phyloP scores from a whole-genome alignment of 53 echinoderm and acorn worm species.

The Temnopleurus reevesii region DNA sequence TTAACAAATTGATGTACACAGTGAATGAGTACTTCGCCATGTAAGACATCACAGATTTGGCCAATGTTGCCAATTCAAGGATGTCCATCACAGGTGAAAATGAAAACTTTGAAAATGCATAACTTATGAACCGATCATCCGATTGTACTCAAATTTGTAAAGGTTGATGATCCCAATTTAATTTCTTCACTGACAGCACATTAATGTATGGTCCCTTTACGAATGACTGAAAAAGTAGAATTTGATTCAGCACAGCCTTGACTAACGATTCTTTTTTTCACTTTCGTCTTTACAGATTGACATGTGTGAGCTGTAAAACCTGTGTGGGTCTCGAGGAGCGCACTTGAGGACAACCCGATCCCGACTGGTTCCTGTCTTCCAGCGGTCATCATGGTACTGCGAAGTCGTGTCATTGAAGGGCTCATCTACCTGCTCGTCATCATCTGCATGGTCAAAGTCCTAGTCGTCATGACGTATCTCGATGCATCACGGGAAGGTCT shows the following conservation, averaged over 20 bases:
- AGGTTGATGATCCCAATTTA: too few relatives aligned
- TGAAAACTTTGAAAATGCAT: too few relatives aligned
- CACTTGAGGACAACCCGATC: neutral
- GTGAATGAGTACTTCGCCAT: too few relatives aligned
- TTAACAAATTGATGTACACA: too few relatives aligned
- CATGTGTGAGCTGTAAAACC: neutral
- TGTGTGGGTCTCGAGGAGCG: neutral
- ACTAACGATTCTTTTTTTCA: neutral
- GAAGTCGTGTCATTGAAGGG: constrained; percentile 42
- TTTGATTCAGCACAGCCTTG: neutral
- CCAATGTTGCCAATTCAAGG: too few relatives aligned
- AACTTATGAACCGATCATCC: too few relatives aligned
- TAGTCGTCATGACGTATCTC: constrained; percentile 70
- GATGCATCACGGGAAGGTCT: constrained; percentile 59
- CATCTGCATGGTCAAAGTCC: constrained; percentile 72
- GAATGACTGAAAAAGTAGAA: neutral
- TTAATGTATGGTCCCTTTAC: neutral
- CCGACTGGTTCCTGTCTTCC: neutral
- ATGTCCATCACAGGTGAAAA: too few relatives aligned
- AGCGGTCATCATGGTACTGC: constrained; percentile 32
- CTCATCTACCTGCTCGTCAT: constrained; percentile 59
- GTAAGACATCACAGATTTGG: too few relatives aligned
- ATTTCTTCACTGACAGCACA: too few relatives aligned
- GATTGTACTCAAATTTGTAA: too few relatives aligned
- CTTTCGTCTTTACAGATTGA: neutral